phyloP scores from a whole-genome alignment of 2,113 vertebrate species.

The Microcebus ravelobensis region DNA sequence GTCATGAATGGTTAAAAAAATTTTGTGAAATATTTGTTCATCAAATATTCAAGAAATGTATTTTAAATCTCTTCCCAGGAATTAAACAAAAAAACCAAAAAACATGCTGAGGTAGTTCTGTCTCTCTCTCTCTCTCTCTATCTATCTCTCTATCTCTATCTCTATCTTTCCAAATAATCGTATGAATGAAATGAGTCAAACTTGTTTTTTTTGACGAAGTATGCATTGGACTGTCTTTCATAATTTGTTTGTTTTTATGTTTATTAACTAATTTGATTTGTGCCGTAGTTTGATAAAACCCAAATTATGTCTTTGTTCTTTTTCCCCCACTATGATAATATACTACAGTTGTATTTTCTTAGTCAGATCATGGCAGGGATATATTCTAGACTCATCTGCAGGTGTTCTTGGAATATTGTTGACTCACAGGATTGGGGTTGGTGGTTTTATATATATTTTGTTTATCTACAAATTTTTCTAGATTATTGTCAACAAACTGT shows the following conservation, averaged over 20 bases:
- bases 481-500: neutral
- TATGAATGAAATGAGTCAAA: neutral
- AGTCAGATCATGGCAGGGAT: neutral
- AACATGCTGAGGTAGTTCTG: neutral
- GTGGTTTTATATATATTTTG: neutral
- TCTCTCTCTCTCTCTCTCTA: neutral
- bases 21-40: neutral
- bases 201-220: neutral
- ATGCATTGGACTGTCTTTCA: neutral
- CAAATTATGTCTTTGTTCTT: neutral
- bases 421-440: neutral
- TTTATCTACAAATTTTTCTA: slow-evolving; percentile 13
- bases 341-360: neutral
- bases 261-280: slow-evolving; percentile 11
- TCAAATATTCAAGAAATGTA: neutral
- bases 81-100: neutral
- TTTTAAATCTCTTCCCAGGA: neutral
- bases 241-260: slow-evolving; percentile 28
- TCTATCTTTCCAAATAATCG: neutral
- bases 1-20: slow-evolving; percentile 4
- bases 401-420: neutral
- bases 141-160: too few species aligned
- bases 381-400: neutral
- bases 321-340: neutral
- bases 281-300: neutral